Evolutionary conservation across 2,888 invertebrate species (phyloP), one percentile per base, ranked within the genome.

Genomic region (Strigamia crassipes): DNA sequence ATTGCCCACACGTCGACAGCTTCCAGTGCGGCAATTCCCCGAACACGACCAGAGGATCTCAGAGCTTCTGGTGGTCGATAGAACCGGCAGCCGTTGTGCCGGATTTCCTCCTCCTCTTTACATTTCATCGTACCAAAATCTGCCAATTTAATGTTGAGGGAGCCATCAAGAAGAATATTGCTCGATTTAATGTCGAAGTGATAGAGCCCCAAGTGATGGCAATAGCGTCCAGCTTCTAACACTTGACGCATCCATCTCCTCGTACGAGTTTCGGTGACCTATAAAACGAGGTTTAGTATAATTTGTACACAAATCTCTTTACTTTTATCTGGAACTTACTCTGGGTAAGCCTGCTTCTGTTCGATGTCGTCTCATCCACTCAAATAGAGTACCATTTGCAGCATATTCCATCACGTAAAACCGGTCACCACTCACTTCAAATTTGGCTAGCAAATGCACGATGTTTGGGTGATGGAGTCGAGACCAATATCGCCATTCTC

Each of bases 81-180:
- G 41, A 81, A 81, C 41, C 81, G 81, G 81, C 81, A 81, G 3
- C 81, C 81, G 31, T 81, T 81, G 42, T 81, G 81, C n/a, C 81
- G 41, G 46, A 81, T 34, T 15, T 81, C 77, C n/a, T 81, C 81
- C 15, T 81, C 81, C 15, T 78, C 56, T 18, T 77, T 27, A 4
- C 77, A 78, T 46, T 81, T 81, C 81, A 81, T 81, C 9, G 81
- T 81, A 4, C 81, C 81, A 21, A 81, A 81, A 27, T 81, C 81
- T 34, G 77, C 77, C 31, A 81, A 38, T 42, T 81, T 81, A 5
- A 81, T 34, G 46, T 81, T 81, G 27, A 81, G 81, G 10, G 31
- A 77, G 2, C 56, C 46, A 18, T 81, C 81, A 1, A 81, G 41
- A 15, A 81, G 51, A 31, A 81, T 81, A 21, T 81, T 81, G 77